These are phyloP conservation scores for Petrophora chlorosata DNA, from an alignment of 2,888 invertebrate species.

Conservation along the genomic window DNA sequence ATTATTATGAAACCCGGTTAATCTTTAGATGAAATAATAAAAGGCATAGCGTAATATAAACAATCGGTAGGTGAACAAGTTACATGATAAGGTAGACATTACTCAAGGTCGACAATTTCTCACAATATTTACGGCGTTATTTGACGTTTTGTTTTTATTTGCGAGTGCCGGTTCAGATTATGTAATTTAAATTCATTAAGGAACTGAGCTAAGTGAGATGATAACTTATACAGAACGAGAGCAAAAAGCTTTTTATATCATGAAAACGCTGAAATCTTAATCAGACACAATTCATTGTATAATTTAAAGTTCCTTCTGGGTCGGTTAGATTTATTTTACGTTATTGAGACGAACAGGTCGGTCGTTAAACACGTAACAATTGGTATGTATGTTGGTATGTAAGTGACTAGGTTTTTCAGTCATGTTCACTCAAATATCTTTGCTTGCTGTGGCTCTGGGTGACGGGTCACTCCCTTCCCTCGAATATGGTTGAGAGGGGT, in stretches of 20 bases:
- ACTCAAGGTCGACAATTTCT: conserved; percentile 35
- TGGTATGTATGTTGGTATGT: too few relatives aligned
- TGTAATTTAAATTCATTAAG: conserved; percentile 21
- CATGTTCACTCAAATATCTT: too few relatives aligned
- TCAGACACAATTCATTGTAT: not conserved
- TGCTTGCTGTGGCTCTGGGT: too few relatives aligned
- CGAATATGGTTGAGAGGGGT: too few relatives aligned
- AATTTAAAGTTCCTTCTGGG: not conserved
- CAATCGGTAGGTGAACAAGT: conserved; percentile 25
- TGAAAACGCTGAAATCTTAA: not conserved
- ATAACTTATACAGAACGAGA: conserved; percentile 31
- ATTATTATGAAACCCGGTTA: not conserved
- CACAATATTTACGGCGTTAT: conserved; percentile 16
- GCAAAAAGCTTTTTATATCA: conserved; percentile 8
- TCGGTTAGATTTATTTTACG: not conserved
- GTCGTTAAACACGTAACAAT: too few relatives aligned
- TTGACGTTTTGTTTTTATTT: conserved; percentile 10
- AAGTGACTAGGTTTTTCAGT: too few relatives aligned
- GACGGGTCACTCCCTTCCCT: too few relatives aligned
- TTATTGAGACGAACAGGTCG: not conserved
- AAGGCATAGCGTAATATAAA: conserved; percentile 35
- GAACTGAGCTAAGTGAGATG: not conserved
- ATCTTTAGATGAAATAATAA: conserved; percentile 24
- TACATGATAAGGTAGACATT: conserved; percentile 30
- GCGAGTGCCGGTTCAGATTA: conserved; percentile 10